These are phyloP conservation scores for Episyrphus balteatus DNA, from an alignment of 1,140 invertebrate species.

Conservation along the genomic window DNA sequence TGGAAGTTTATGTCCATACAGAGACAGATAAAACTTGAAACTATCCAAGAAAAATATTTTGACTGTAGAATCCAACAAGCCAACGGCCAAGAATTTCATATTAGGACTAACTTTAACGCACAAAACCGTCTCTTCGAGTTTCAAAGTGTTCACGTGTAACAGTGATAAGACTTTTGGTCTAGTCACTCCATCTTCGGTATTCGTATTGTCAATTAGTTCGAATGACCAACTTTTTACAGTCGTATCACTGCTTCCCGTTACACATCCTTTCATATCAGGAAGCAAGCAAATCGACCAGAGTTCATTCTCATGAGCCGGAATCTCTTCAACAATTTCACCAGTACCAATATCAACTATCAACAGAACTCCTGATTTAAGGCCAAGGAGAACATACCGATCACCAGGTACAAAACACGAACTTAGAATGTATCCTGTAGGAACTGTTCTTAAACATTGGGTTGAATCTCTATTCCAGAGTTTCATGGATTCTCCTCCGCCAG, in stretches of 20 bases:
- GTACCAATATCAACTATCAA: slow-evolving; percentile 79
- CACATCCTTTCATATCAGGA: slow-evolving; percentile 68
- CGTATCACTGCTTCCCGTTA: slow-evolving; percentile 77
- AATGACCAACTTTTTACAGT: slow-evolving; percentile 93
- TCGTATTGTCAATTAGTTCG: slow-evolving; percentile 52
- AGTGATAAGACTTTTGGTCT: slow-evolving; percentile 60
- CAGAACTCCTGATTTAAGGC: slow-evolving; percentile 76
- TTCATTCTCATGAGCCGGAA: slow-evolving; percentile 68
- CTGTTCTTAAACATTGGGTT: slow-evolving; percentile 72
- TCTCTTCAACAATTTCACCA: slow-evolving; percentile 63
- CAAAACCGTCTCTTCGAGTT: slow-evolving; percentile 77
- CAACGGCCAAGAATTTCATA: slow-evolving; percentile 77
- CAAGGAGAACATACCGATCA: slow-evolving; percentile 81
- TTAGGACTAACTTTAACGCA: slow-evolving; percentile 77
- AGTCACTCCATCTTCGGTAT: slow-evolving; percentile 9
- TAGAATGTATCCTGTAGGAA: slow-evolving; percentile 54
- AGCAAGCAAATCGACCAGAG: slow-evolving; percentile 67
- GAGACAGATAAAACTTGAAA: slow-evolving; percentile 89
- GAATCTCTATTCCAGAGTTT: slow-evolving; percentile 91
- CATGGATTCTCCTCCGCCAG: slow-evolving; percentile 73
- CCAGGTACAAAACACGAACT: slow-evolving; percentile 79
- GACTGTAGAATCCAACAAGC: slow-evolving; percentile 84
- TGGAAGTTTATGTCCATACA: slow-evolving; percentile 95
- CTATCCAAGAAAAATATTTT: slow-evolving; percentile 92
- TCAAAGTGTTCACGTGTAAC: slow-evolving; percentile 65